Conservation (phyloP, 1,140 invertebrate species). For the Sinonovacula constricta region DNA sequence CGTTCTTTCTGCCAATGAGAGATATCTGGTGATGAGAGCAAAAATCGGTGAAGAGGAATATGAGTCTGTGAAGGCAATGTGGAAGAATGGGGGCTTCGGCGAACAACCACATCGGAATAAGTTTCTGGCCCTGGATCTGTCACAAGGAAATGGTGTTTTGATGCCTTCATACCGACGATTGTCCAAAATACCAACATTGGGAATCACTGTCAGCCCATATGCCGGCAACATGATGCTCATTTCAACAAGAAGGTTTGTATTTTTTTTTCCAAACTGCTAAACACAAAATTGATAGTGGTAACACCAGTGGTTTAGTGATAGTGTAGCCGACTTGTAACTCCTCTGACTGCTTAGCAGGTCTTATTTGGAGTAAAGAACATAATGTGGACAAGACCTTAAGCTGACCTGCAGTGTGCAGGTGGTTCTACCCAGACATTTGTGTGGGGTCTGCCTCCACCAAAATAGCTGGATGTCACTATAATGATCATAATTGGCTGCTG, state of each 20-base stretch:
- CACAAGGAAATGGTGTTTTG: conserved; percentile 52
- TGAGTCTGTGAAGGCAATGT: conserved; percentile 58
- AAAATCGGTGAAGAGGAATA: conserved; percentile 58
- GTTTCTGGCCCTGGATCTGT: conserved; percentile 65
- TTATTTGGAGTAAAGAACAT: too few relatives aligned
- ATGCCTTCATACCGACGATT: conserved; percentile 60
- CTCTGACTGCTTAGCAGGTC: too few relatives aligned
- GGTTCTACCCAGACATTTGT: too few relatives aligned
- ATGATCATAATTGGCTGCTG: too few relatives aligned
- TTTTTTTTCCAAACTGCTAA: background rate
- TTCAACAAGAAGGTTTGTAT: conserved; percentile 47
- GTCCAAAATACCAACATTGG: conserved; percentile 67
- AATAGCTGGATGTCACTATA: too few relatives aligned
- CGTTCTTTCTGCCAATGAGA: conserved; percentile 53
- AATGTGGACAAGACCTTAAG: too few relatives aligned
- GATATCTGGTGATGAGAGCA: conserved; percentile 57
- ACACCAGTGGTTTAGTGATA: too few relatives aligned
- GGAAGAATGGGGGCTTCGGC: conserved; percentile 61
- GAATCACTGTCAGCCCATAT: conserved; percentile 54
- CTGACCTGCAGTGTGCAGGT: too few relatives aligned
- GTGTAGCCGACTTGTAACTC: too few relatives aligned
- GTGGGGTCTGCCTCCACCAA: too few relatives aligned
- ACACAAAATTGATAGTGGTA: too few relatives aligned
- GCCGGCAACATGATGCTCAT: conserved; percentile 64
- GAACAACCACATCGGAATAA: conserved; percentile 60